Evolutionary conservation across 2,888 invertebrate genomes (phyloP), one percentile per base, ranked within the genome.

Genomic region (Agrypnus murinus): DNA sequence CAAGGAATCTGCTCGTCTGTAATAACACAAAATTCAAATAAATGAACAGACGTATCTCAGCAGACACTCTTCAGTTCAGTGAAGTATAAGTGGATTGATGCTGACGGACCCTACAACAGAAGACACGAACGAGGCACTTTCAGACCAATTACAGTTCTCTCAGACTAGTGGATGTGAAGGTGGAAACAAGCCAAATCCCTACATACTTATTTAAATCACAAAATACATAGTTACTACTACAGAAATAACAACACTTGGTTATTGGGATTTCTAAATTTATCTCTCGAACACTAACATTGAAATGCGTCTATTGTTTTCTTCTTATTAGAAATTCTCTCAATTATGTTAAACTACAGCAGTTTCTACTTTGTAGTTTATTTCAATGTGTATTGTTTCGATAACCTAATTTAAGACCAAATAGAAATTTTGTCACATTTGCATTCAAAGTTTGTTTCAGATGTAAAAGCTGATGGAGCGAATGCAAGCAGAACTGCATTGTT

Each of bases 61-160:
- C 38, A 45, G 66, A 66, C 66, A 66, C 66, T 46, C 59, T 58
- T 59, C 66, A 66, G 59, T 43, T 66, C 66, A 50, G 38, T 59
- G 31, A 36, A 66, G 65, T 55, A 46, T 65, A 46, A 65, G 65
- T 58, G 43, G 50, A 66, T 58, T 50, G 66, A 66, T 60, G 50
- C 48, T 59, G 59, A 59, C 59, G 58, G 59, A 59, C 66, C 50
- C 66, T 66, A 38, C 34, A 60, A 40, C 40, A 48, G 50, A 46
- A 19, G 40, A 66, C 62, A 34, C 25, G 62, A 62, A 34, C 12
- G 50, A 53, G 59, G 65, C 58, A 65, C 48, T 60, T 66, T 58
- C 59, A 36, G 58, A 46, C 50, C 66, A 59, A 59, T 65, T 65
- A 59, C 46, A 19, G 59, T 38, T 45, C 59, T 59, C 59, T 19